phyloP scores from a whole-genome alignment of 2,113 vertebrate species.

The Ciconia stormi region DNA sequence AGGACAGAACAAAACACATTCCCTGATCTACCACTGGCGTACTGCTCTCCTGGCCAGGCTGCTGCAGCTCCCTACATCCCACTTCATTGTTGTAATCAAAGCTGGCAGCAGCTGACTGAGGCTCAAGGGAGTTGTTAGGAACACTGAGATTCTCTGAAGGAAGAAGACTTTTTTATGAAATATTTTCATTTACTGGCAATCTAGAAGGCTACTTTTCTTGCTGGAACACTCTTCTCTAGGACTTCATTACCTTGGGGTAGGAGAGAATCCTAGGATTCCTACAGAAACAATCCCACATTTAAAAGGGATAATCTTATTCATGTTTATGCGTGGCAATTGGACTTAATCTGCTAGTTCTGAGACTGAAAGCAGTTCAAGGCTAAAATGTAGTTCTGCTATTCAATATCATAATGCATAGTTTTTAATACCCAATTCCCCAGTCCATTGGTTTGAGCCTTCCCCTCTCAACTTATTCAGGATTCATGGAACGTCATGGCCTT shows the following conservation, averaged over 20 bases:
- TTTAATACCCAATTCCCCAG: not conserved
- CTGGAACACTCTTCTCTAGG: not conserved
- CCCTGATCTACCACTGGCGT: too few species aligned
- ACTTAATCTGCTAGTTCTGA: not conserved
- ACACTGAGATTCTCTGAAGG: not conserved
- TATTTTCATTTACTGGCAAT: not conserved
- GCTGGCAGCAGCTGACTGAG: not conserved
- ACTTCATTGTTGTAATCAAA: not conserved
- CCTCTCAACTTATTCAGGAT: not conserved
- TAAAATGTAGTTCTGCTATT: not conserved
- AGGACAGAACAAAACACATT: not conserved
- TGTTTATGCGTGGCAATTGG: not conserved
- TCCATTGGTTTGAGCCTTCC: not conserved
- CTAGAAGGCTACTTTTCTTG: not conserved
- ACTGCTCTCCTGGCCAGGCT: not conserved
- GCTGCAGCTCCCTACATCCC: not conserved
- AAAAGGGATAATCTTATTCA: not conserved
- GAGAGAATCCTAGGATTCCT: not conserved
- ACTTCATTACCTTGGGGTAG: not conserved
- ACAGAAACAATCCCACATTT: not conserved
- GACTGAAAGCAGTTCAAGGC: not conserved
- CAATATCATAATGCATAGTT: not conserved
- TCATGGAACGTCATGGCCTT: not conserved
- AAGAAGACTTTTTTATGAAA: not conserved
- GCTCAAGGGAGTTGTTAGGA: not conserved